Conservation (phyloP, 2,888 invertebrate genomes). For the Tribolium freemani region DNA sequence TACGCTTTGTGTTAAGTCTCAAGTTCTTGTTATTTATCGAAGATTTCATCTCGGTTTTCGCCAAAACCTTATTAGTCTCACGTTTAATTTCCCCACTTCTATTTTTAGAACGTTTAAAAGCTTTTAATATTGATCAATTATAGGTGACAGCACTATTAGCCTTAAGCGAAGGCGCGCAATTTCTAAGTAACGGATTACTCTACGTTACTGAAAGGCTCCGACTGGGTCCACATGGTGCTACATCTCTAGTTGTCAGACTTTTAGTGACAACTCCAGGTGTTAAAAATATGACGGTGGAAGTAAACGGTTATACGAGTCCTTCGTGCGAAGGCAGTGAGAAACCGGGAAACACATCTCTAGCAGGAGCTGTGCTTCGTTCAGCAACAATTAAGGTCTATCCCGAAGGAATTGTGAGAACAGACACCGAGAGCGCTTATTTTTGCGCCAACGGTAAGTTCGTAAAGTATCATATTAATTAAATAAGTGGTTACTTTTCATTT, state of each 20-base stretch:
- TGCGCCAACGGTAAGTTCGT: slow-evolving; percentile 74
- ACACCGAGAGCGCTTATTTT: slow-evolving; percentile 79
- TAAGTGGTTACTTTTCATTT: background rate
- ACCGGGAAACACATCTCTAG: slow-evolving; percentile 73
- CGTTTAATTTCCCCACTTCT: background rate
- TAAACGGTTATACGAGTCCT: slow-evolving; percentile 77
- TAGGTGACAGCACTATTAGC: slow-evolving; percentile 77
- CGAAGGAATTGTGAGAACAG: slow-evolving; percentile 75
- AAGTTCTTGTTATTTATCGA: slow-evolving; percentile 34
- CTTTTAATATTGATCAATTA: slow-evolving; percentile 40
- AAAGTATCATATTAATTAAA: background rate
- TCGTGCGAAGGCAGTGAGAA: slow-evolving; percentile 74
- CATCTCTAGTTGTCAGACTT: slow-evolving; percentile 75
- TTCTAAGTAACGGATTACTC: slow-evolving; percentile 75
- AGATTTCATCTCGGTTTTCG: too few species aligned
- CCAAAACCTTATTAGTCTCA: background rate
- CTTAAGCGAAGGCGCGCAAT: slow-evolving; percentile 76
- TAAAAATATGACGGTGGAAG: slow-evolving; percentile 79
- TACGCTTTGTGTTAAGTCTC: slow-evolving; percentile 11
- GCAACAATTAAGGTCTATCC: slow-evolving; percentile 74
- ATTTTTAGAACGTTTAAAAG: background rate
- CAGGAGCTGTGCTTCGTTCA: slow-evolving; percentile 75
- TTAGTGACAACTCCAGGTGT: slow-evolving; percentile 75
- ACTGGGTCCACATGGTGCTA: slow-evolving; percentile 77
- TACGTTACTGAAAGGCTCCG: slow-evolving; percentile 77